Percentiles rank a stretch among this genome's conserved stretches.
phyloP scores from a whole-genome alignment of 2,888 invertebrate species.

The Andrena bicolor region DNA sequence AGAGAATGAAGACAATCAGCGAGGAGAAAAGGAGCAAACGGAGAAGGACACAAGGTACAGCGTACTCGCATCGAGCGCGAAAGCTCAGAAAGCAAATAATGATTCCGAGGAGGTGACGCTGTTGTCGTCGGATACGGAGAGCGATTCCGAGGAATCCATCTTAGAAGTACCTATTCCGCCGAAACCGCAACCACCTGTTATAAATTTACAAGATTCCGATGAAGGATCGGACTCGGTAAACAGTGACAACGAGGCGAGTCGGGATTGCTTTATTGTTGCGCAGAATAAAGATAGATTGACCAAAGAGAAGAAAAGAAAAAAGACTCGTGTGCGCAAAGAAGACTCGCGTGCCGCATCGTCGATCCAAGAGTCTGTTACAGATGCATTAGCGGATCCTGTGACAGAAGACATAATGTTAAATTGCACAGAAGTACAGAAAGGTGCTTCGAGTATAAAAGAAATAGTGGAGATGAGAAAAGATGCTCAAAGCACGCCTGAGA shows the following conservation, averaged over 20 bases:
- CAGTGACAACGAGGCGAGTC: not conserved
- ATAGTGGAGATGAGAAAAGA: conserved; percentile 66
- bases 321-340: not conserved
- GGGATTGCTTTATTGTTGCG: not conserved
- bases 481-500: not conserved
- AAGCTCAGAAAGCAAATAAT: conserved; percentile 27
- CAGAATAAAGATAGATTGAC: not conserved
- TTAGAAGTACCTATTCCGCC: conserved; percentile 82
- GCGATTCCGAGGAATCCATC: conserved; percentile 80
- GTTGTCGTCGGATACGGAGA: conserved; percentile 44
- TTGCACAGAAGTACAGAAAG: conserved; percentile 72
- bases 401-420: conserved; percentile 72
- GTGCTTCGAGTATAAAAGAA: conserved; percentile 71
- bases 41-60: conserved; percentile 46
- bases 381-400: not conserved
- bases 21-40: not conserved
- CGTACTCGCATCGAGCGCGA: conserved; percentile 18
- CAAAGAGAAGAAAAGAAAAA: not conserved
- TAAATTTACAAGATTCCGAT: conserved; percentile 78
- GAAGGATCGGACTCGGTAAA: conserved; percentile 55
- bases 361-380: not conserved
- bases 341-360: not conserved
- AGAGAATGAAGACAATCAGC: not conserved
- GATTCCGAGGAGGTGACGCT: conserved; percentile 5
- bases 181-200: conserved; percentile 79